Conservation (phyloP, 1,140 invertebrate genomes). For the Mactra quadrangularis region DNA sequence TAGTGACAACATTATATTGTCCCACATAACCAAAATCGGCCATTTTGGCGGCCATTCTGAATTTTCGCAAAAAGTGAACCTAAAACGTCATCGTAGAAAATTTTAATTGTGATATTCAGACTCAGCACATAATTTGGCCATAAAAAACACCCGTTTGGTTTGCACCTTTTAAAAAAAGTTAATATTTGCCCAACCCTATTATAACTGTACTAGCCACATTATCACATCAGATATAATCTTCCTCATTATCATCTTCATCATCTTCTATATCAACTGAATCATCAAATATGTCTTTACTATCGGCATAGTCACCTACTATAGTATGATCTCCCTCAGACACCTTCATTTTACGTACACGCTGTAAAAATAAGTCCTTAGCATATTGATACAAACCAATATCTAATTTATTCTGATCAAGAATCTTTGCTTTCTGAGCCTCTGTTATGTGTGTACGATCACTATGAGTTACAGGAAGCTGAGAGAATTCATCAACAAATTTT, state of each 20-base stretch:
- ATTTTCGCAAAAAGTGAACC: too few species aligned
- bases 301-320: conserved; percentile 21
- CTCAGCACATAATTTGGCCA: too few species aligned
- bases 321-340: conserved; percentile 29
- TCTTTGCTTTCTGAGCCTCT: conserved; percentile 89
- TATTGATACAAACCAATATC: conserved; percentile 97
- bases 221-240: conserved; percentile 9
- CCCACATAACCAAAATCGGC: too few species aligned
- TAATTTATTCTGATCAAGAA: conserved; percentile 92
- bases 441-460: conserved; percentile 87
- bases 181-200: too few species aligned
- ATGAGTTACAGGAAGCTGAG: conserved; percentile 79
- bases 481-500: conserved; percentile 83
- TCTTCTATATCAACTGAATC: conserved; percentile 49
- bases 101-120: too few species aligned
- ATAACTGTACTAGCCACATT: too few species aligned
- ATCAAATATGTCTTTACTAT: conserved; percentile 41
- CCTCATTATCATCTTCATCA: conserved; percentile 51
- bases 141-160: too few species aligned
- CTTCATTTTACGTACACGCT: conserved; percentile 84
- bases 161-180: too few species aligned
- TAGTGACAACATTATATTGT: too few species aligned
- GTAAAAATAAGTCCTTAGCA: conserved; percentile 94
- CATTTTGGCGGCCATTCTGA: too few species aligned
- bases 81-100: too few species aligned